Evolutionary conservation across 2,888 invertebrate genomes (phyloP).

Genomic region (Dastarcus helophoroides): DNA sequence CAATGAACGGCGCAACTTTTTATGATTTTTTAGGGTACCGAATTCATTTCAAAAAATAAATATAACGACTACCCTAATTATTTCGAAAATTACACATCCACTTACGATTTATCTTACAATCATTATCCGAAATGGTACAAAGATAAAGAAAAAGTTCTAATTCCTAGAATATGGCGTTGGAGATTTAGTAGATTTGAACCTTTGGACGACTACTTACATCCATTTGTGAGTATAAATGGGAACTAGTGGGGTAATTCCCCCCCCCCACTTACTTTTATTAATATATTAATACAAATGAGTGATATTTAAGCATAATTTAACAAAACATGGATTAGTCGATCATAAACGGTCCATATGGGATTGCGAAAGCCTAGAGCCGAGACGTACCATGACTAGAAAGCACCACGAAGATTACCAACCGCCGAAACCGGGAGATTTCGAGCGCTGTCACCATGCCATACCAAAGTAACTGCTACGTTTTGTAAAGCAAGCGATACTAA

Average conservation of each 20-base stretch:
- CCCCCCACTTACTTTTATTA: neutral
- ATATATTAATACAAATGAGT: neutral
- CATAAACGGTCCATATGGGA: constrained; percentile 37
- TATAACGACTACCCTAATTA: constrained; percentile 39
- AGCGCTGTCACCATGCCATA: constrained; percentile 4
- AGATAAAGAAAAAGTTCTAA: constrained; percentile 34
- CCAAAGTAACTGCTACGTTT: constrained; percentile 3
- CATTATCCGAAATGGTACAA: constrained; percentile 41
- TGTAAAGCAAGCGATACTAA: constrained; percentile 1
- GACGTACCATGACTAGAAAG: constrained; percentile 4
- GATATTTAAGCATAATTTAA: constrained; percentile 35
- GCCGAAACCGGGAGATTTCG: constrained; percentile 7
- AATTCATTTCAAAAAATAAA: constrained; percentile 4
- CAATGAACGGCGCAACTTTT: no score
- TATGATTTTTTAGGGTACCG: no score
- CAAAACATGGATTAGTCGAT: constrained; percentile 39
- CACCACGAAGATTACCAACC: constrained; percentile 10
- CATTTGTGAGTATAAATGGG: constrained; percentile 11
- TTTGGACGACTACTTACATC: constrained; percentile 10
- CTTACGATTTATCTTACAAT: constrained; percentile 41
- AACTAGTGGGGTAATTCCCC: no score
- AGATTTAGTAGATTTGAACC: constrained; percentile 5
- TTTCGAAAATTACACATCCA: constrained; percentile 38
- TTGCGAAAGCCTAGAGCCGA: constrained; percentile 6
- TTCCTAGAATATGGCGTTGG: constrained; percentile 30